phyloP scores from a whole-genome alignment of 2,113 vertebrate species.

The Xerus inauris region DNA sequence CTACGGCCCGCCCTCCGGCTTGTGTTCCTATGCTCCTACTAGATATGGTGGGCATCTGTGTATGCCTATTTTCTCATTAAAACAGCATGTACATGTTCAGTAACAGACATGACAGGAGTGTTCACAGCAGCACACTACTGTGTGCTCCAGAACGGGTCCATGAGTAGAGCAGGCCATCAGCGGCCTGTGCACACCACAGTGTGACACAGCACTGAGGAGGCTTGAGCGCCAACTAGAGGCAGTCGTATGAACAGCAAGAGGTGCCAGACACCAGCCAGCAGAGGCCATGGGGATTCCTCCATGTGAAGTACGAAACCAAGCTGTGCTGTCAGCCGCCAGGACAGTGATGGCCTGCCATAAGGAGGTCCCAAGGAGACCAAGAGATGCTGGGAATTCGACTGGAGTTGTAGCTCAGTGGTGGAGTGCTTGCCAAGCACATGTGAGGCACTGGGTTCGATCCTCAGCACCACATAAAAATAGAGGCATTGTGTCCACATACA shows the following conservation, averaged over 20 bases:
- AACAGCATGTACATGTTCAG: fast-evolving
- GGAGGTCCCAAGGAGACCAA: no score
- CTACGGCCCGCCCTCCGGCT: not conserved
- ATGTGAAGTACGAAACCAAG: not conserved
- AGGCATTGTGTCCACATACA: no score
- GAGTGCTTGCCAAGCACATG: no score
- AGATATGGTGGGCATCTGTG: no score
- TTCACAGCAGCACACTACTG: not conserved
- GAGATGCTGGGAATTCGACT: no score
- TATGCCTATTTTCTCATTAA: not conserved
- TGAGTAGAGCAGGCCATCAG: fast-evolving
- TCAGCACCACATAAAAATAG: no score
- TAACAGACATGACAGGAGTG: not conserved
- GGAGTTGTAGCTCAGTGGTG: no score
- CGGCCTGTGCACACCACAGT: fast-evolving
- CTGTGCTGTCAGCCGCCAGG: no score
- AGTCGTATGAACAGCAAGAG: not conserved
- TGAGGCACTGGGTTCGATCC: no score
- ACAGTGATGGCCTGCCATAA: not conserved
- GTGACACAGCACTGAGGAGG: not conserved
- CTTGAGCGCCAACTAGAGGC: not conserved
- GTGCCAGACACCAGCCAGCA: fast-evolving
- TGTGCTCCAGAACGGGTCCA: not conserved
- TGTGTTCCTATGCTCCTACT: not conserved
- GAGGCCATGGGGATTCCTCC: not conserved